Percentiles rank a stretch among this genome's conserved stretches.
phyloP scores from a whole-genome alignment of 2,888 invertebrate genomes.

The Coelogynopora nodosa region DNA sequence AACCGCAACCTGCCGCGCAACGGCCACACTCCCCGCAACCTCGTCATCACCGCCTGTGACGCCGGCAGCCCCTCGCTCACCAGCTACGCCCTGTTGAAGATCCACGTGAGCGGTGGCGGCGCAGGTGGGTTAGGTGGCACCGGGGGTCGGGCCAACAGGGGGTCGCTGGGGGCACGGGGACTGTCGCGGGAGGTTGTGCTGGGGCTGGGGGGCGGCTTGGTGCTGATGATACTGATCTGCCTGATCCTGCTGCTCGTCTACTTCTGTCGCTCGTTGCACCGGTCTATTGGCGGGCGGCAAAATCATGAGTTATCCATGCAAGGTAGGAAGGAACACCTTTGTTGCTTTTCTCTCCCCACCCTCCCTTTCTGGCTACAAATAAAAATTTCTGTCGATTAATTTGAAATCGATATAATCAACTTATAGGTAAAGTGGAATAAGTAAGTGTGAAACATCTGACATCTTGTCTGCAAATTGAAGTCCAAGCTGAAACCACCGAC shows the following conservation, averaged over 20 bases:
- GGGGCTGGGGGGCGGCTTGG: slow-evolving; percentile 37
- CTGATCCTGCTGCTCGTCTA: slow-evolving; percentile 32
- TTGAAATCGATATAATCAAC: no score
- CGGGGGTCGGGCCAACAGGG: background rate
- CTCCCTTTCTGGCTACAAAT: no score
- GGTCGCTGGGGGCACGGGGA: background rate
- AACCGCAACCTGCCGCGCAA: background rate
- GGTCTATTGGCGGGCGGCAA: no score
- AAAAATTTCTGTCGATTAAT: no score
- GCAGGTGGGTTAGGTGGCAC: background rate
- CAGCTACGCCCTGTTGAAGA: background rate
- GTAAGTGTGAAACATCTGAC: no score
- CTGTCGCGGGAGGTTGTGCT: slow-evolving; percentile 32
- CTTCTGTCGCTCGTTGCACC: background rate
- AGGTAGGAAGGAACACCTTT: no score
- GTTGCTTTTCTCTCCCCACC: no score
- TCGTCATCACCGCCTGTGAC: background rate
- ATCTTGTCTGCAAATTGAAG: no score
- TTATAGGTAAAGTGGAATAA: no score
- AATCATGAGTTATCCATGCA: no score
- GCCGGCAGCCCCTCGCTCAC: background rate
- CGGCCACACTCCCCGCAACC: background rate
- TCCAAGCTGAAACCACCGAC: no score
- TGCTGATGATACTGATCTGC: slow-evolving; percentile 35
- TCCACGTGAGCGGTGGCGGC: background rate